These are phyloP conservation scores for Anguilla marmorata DNA, from an alignment of 2,797 vertebrate species.

Conservation along the genomic window DNA sequence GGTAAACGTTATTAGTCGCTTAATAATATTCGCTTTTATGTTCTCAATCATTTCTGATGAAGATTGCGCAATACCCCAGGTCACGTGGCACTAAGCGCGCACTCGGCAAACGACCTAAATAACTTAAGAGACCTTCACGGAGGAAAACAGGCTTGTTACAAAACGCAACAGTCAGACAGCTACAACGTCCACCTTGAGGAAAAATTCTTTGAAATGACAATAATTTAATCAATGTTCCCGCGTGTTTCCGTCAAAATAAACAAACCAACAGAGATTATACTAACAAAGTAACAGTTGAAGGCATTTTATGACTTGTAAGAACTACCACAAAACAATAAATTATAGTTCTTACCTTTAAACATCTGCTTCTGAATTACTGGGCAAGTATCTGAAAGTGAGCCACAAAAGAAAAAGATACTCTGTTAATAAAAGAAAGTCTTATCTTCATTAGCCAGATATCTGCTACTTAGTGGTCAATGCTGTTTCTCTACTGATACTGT, in stretches of 20 bases:
- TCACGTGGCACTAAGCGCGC: neutral
- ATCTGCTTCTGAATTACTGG: neutral
- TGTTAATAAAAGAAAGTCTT: neutral
- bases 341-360: neutral
- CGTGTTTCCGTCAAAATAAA: neutral
- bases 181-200: neutral
- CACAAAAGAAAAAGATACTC: neutral
- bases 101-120: slow-evolving; percentile 20
- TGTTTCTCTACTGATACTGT: no score
- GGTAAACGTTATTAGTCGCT: neutral
- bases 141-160: neutral
- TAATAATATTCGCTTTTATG: neutral
- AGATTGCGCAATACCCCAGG: neutral
- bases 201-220: slow-evolving; percentile 54
- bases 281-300: no score
- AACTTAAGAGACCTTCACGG: neutral
- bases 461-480: neutral
- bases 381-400: neutral
- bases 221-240: slow-evolving; percentile 55
- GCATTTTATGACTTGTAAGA: neutral
- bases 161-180: neutral
- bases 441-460: neutral
- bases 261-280: neutral
- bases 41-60: neutral
- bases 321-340: neutral